phyloP scores from a whole-genome alignment of 2,797 vertebrate genomes.

The Hypotaenidia philippensis region DNA sequence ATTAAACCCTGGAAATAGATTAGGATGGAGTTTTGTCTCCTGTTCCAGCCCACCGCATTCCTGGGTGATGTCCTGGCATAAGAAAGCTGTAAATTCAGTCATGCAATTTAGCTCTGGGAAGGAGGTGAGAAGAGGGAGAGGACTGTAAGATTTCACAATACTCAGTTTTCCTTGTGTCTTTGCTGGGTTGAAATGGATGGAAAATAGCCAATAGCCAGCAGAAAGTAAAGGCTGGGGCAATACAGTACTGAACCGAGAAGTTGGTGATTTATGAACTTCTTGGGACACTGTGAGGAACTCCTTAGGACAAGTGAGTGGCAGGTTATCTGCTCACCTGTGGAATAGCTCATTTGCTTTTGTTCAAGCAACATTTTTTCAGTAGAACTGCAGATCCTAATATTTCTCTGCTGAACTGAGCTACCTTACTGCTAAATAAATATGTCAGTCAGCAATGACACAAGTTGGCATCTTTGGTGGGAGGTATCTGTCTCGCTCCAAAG shows the following conservation, averaged over 20 bases:
- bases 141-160: constrained; percentile 12
- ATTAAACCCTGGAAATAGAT: constrained; percentile 22
- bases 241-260: background rate
- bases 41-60: background rate
- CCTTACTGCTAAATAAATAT: constrained; percentile 20
- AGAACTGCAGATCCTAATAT: background rate
- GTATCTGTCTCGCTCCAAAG: background rate
- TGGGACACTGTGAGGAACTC: constrained; percentile 11
- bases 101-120: background rate
- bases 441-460: constrained; percentile 3
- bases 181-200: background rate
- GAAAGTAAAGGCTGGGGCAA: background rate
- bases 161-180: background rate
- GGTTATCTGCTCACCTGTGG: constrained; percentile 25
- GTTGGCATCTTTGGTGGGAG: background rate
- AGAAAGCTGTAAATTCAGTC: constrained; percentile 8
- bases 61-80: background rate
- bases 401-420: constrained; percentile 11
- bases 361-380: constrained; percentile 33
- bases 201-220: constrained; percentile 20
- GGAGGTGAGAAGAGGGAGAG: background rate
- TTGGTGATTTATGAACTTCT: constrained; percentile 13
- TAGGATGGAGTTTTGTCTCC: background rate
- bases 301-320: constrained; percentile 18
- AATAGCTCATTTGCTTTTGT: constrained; percentile 49